Evolutionary conservation across 2,888 invertebrate species (phyloP).

Genomic region (Limnephilus marmoratus): DNA sequence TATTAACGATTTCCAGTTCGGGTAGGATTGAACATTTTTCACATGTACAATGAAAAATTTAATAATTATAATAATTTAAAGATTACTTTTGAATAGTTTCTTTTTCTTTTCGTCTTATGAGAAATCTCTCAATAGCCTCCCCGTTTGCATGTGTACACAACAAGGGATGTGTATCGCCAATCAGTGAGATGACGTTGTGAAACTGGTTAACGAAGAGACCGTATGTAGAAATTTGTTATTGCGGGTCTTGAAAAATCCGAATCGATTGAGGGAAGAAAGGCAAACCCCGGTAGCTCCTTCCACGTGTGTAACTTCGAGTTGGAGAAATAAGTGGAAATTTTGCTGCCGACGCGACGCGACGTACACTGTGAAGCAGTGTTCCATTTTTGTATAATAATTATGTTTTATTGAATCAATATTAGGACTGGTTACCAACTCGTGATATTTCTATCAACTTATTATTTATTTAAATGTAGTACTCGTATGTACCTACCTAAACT

Average conservation of each 20-base stretch:
- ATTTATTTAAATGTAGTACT: too few species aligned
- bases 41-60: too few species aligned
- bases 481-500: not conserved
- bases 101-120: too few species aligned
- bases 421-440: too few species aligned
- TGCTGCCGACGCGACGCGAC: not conserved
- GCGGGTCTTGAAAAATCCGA: not conserved
- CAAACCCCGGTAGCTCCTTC: not conserved
- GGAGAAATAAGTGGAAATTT: not conserved
- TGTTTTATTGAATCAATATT: not conserved
- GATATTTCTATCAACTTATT: not conserved
- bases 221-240: not conserved
- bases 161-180: not conserved
- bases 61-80: too few species aligned
- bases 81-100: too few species aligned
- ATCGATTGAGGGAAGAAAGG: not conserved
- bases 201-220: not conserved
- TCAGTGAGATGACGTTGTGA: not conserved
- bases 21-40: too few species aligned
- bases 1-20: not conserved
- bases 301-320: not conserved
- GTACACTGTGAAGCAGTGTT: not conserved
- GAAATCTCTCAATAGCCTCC: not conserved
- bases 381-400: too few species aligned
- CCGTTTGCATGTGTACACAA: not conserved